Conservation (phyloP, 2,113 vertebrate species). For the Stigmatopora nigra region DNA sequence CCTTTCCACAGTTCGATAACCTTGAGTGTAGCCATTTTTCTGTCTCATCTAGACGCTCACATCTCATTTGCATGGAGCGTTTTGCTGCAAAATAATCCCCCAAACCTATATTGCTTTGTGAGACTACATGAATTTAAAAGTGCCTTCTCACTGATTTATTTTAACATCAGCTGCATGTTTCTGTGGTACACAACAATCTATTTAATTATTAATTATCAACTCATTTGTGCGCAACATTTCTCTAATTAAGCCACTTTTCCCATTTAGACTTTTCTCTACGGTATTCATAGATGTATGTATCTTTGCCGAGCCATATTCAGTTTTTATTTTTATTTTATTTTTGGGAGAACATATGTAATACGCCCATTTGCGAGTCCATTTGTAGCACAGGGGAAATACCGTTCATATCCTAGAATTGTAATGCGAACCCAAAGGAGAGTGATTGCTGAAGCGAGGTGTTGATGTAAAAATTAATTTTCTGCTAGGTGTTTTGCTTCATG, state of each 20-base stretch:
- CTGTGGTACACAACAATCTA: slow-evolving; percentile 31
- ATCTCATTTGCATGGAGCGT: slow-evolving; percentile 57
- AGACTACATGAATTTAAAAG: slow-evolving; percentile 58
- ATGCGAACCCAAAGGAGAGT: slow-evolving; percentile 13
- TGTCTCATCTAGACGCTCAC: slow-evolving; percentile 50
- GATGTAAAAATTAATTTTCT: slow-evolving; percentile 34
- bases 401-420: slow-evolving; percentile 27
- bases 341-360: slow-evolving; percentile 12
- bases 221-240: slow-evolving; percentile 41
- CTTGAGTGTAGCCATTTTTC: slow-evolving; percentile 50
- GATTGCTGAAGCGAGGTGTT: slow-evolving; percentile 11
- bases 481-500: slow-evolving; percentile 33
- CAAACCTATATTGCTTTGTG: slow-evolving; percentile 49
- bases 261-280: slow-evolving; percentile 17
- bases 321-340: slow-evolving; percentile 32
- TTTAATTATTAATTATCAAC: slow-evolving; percentile 39
- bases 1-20: slow-evolving; percentile 39
- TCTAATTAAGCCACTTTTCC: slow-evolving; percentile 46
- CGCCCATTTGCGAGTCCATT: slow-evolving; percentile 17
- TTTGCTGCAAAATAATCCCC: slow-evolving; percentile 41
- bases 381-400: slow-evolving; percentile 8
- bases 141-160: slow-evolving; percentile 52
- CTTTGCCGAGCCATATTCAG: slow-evolving; percentile 18
- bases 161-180: slow-evolving; percentile 36
- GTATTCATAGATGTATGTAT: slow-evolving; percentile 22